Evolutionary conservation across 2,113 vertebrate genomes (phyloP).

Genomic region (Indri indri): DNA sequence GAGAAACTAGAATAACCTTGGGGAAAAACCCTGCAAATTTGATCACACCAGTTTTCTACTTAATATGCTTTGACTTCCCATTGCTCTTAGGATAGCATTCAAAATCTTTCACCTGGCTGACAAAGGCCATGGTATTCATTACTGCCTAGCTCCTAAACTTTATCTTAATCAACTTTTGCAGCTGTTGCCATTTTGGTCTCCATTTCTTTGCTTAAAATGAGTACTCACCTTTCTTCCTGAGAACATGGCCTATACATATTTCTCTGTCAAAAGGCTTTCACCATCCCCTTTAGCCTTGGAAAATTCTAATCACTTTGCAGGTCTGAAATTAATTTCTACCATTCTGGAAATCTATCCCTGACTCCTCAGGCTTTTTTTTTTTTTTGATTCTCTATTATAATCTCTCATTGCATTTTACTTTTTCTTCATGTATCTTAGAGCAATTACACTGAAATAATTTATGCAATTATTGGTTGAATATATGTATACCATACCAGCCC

Average conservation of each 20-base stretch:
- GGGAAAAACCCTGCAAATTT: background rate
- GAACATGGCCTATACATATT: background rate
- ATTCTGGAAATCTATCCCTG: background rate
- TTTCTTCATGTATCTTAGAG: background rate
- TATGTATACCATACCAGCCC: background rate
- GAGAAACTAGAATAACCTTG: background rate
- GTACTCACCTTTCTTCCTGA: background rate
- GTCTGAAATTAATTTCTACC: background rate
- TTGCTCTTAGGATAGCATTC: background rate
- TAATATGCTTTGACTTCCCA: background rate
- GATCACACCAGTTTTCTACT: background rate
- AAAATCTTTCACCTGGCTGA: background rate
- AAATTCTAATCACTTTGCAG: background rate
- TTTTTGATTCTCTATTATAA: background rate
- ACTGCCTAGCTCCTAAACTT: background rate
- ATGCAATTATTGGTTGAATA: background rate
- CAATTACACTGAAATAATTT: background rate
- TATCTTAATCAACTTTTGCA: background rate
- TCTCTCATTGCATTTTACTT: background rate
- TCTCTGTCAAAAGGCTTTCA: background rate
- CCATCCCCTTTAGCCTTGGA: background rate
- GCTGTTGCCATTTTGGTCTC: background rate
- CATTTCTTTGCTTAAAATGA: background rate
- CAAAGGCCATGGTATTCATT: background rate
- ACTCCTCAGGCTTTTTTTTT: background rate